Evolutionary conservation across 2,888 invertebrate genomes (phyloP), one percentile per base, ranked within the genome.

Genomic region (Leptogaster cylindrica): DNA sequence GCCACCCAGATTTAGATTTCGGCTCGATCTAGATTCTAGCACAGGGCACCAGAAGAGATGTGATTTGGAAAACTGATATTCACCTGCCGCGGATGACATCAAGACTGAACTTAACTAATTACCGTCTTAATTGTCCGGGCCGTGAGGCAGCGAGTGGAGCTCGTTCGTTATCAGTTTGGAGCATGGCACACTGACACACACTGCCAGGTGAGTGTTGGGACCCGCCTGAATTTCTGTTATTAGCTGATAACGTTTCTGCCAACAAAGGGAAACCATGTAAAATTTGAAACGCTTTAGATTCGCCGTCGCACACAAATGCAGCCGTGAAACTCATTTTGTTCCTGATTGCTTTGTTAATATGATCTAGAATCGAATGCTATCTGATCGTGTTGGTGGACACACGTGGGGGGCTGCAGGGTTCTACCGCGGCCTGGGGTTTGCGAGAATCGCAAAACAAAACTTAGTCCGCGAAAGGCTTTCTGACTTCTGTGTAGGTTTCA

Each of bases 1-100:
- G 77, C 79, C 73, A 72, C 70, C 27, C 68, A 63, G 31, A 16
- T 20, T 4, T 10, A 36, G n/a, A 55, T 14, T 50, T 1, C 3
- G 4, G 16, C 8, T 20, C 23, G 31, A 52, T 1, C 36, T 12
- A n/a, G 25, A 55, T 10, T 23, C 25, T 25, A 46, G 16, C 20
- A 46, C 18, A 16, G n/a, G 7, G n/a, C 25, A 23, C 2, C 2
- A 2, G 10, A 8, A 31, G 5, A 31, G 10, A 7, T 31, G 10
- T 46, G 39, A 36, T 61, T 14, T 23, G 23, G 36, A 41, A 61
- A 41, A 41, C 48, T 58, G 68, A 68, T 68, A 66, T 66, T 68
- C 68, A 68, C 68, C 50, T 51, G 41, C 25, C 68, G 61, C 68
- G 65, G 39, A 66, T 68, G 41, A 67, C 67, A 44, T 67, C 39